These are phyloP conservation scores for Neoitamus cyanurus DNA, from an alignment of 2,888 invertebrate genomes.

Conservation along the genomic window DNA sequence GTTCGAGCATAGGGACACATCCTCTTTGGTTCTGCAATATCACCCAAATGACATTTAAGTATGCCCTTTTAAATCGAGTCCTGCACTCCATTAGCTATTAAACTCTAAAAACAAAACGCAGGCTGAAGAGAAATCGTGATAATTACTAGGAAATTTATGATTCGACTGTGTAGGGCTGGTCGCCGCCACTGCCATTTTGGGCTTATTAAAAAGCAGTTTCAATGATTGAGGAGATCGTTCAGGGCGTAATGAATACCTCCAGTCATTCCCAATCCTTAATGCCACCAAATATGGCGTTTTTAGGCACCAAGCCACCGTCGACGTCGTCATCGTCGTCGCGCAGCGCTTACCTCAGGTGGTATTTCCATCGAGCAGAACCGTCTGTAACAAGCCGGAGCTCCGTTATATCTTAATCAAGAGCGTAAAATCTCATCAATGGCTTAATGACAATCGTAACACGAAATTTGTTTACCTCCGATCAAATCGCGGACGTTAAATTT, in stretches of 20 bases:
- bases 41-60: not conserved
- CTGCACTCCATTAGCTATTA: conserved; percentile 1
- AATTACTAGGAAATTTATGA: not conserved
- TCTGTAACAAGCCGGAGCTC: not conserved
- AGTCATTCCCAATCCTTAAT: not conserved
- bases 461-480: conserved; percentile 39
- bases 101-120: not conserved
- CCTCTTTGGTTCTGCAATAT: not conserved
- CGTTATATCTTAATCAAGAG: conserved; percentile 31
- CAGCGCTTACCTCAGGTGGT: not conserved
- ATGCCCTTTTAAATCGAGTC: not conserved
- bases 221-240: not conserved
- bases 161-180: not conserved
- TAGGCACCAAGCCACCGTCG: not conserved
- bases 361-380: not conserved
- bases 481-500: conserved; percentile 28
- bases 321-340: not conserved
- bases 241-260: not conserved
- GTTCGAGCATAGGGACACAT: too few species aligned
- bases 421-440: conserved; percentile 36
- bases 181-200: not conserved
- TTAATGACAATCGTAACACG: conserved; percentile 30
- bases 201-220: not conserved
- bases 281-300: conserved; percentile 1
- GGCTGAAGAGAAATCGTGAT: not conserved